These are phyloP conservation scores for Oxycera nigricornis DNA, from an alignment of 2,888 invertebrate genomes.

Conservation along the genomic window DNA sequence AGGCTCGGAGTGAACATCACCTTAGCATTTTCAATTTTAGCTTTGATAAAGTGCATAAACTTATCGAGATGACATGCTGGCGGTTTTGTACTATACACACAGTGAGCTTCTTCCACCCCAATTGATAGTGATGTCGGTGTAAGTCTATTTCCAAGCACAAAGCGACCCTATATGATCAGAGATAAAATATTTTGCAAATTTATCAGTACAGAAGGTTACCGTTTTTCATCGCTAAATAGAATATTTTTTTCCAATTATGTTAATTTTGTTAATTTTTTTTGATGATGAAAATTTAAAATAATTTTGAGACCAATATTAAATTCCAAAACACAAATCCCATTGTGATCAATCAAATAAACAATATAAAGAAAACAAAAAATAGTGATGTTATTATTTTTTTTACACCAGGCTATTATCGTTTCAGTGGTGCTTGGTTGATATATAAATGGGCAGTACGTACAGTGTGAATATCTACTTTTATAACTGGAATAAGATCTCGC, in stretches of 20 bases:
- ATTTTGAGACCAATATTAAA: too few species aligned
- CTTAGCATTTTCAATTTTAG: slow-evolving; percentile 93
- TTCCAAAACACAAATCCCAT: too few species aligned
- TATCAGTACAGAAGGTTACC: background rate
- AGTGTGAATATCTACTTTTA: slow-evolving; percentile 91
- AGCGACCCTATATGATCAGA: slow-evolving; percentile 77
- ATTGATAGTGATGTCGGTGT: slow-evolving; percentile 93
- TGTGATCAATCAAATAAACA: too few species aligned
- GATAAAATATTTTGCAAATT: background rate
- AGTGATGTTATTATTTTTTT: too few species aligned
- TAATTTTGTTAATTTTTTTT: too few species aligned
- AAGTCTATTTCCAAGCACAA: slow-evolving; percentile 94
- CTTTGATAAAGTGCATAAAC: slow-evolving; percentile 95
- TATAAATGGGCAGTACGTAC: slow-evolving; percentile 61
- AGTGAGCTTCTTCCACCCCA: slow-evolving; percentile 91
- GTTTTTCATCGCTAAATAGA: too few species aligned
- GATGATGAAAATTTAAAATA: too few species aligned
- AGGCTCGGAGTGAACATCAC: slow-evolving; percentile 96
- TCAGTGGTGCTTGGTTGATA: too few species aligned
- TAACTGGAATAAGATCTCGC: slow-evolving; percentile 95
- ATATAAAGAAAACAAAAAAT: too few species aligned
- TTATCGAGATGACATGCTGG: slow-evolving; percentile 92
- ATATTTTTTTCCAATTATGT: too few species aligned
- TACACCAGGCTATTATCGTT: too few species aligned
- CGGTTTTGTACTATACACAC: slow-evolving; percentile 94